Evolutionary conservation across 2,797 vertebrate genomes (phyloP), one percentile per base, ranked within the genome.

Genomic region (Sebastiscus tertius): DNA sequence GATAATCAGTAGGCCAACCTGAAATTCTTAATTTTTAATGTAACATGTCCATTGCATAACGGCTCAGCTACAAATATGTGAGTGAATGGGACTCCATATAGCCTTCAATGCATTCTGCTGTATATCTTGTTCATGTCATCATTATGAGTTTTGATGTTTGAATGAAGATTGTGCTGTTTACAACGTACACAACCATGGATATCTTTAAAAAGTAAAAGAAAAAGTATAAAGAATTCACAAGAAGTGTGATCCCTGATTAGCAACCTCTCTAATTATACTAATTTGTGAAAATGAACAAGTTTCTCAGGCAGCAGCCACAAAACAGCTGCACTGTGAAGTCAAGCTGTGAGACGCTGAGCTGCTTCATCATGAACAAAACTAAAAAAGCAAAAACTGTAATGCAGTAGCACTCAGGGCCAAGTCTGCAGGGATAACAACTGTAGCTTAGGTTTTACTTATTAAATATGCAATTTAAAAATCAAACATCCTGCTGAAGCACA

Each of bases 241-340:
- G n/a, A 34, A 72, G 24, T 16, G 11, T 56, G 3, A 49, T 20
- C 34, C 5, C 56, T 59, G 31, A 66, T 69, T 60, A 77, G 72
- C 64, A 60, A 20, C 31, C 4, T 2, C 64, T 27, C 29, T 82
- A 49, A 82, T 83, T 80, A 65, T 4, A 59, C 39, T 59, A 24
- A 73, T 78, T 74, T 58, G 76, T 54, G 56, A 75, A 67, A 77
- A 70, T 70, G 36, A 71, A 49, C 2, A 26, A n/a, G 49, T 72
- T 36, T 72, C 58, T 66, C 56, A 54, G 26, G 68, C 61, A 33
- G 72, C 72, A 73, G 66, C 63, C 59, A 18, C 20, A 56, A 71
- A 75, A 59, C 52, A 78, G 75, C 82, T 79, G 80, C 4, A 72
- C 56, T 55, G 77, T 66, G 80, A 78, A 79, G 46, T 61, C 55